phyloP scores from a whole-genome alignment of 53 echinoderm and acorn worm genomes.

The Zoroaster sp. region DNA sequence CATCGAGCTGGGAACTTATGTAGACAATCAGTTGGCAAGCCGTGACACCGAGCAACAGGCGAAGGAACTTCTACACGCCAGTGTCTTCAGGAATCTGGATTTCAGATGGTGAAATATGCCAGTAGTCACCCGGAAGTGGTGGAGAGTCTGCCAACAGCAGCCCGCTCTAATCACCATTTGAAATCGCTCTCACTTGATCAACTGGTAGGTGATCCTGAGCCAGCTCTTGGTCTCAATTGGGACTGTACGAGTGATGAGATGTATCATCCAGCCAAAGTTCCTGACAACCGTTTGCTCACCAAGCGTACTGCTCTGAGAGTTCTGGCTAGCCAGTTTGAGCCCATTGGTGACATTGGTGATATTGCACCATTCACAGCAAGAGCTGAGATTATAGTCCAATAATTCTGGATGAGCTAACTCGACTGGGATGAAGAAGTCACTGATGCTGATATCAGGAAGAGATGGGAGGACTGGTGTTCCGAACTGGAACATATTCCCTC shows the following conservation, averaged over 20 bases:
- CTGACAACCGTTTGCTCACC: background rate
- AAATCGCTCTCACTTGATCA: too few species aligned
- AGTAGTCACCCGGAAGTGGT: too few species aligned
- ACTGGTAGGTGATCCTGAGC: too few species aligned
- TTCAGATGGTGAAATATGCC: slow-evolving; percentile 25
- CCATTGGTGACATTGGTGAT: too few species aligned
- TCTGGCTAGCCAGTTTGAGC: too few species aligned
- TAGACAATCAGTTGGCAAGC: too few species aligned
- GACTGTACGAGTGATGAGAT: background rate
- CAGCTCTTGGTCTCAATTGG: too few species aligned
- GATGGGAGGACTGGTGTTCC: background rate
- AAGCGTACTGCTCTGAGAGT: background rate
- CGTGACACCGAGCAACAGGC: background rate
- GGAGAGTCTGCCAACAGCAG: background rate
- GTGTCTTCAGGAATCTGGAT: slow-evolving; percentile 19
- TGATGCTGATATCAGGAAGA: too few species aligned
- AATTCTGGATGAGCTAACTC: too few species aligned
- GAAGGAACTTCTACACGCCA: background rate
- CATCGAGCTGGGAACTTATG: too few species aligned
- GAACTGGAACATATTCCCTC: background rate
- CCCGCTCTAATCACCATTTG: too few species aligned
- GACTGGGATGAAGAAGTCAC: too few species aligned
- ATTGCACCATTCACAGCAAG: background rate
- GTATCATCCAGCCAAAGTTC: background rate
- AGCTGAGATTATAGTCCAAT: background rate